Conservation (phyloP, 2,888 invertebrate species). For the Sinhomidia bicolor region DNA sequence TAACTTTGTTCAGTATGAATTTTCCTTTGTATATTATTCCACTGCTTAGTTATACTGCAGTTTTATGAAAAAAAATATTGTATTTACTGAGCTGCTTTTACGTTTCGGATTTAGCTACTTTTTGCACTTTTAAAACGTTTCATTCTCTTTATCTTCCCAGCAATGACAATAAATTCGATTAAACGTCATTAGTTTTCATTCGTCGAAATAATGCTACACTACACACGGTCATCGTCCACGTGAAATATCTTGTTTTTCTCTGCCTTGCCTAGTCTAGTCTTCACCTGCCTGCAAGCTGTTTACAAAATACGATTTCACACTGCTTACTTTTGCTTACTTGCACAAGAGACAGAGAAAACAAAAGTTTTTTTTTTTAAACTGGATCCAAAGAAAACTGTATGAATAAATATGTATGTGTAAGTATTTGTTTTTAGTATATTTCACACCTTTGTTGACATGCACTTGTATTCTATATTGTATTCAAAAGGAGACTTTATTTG, state of each 20-base stretch:
- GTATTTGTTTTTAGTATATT: conserved; percentile 8
- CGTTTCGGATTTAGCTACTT: background rate
- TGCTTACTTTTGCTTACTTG: background rate
- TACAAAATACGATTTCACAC: too few species aligned
- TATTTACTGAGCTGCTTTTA: background rate
- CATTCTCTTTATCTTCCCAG: too few species aligned
- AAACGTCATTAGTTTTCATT: too few species aligned
- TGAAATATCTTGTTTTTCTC: too few species aligned
- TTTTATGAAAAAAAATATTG: conserved; percentile 11
- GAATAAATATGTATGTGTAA: background rate
- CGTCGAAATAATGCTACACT: too few species aligned
- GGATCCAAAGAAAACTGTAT: conserved; percentile 1
- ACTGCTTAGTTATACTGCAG: background rate
- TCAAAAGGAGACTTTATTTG: conserved; percentile 14
- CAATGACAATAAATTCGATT: too few species aligned
- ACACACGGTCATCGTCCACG: too few species aligned
- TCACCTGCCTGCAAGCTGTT: too few species aligned
- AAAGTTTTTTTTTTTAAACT: background rate
- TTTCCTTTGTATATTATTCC: conserved; percentile 27
- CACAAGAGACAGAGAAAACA: background rate
- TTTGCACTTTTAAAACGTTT: background rate
- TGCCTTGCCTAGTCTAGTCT: too few species aligned
- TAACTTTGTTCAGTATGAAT: conserved; percentile 3
- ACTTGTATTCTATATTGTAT: too few species aligned
- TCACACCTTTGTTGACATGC: background rate